A percentile compares a stretch with the other conserved stretches of the same genome.
phyloP scores from a whole-genome alignment of 2,888 invertebrate genomes.

The Proisotoma minuta region DNA sequence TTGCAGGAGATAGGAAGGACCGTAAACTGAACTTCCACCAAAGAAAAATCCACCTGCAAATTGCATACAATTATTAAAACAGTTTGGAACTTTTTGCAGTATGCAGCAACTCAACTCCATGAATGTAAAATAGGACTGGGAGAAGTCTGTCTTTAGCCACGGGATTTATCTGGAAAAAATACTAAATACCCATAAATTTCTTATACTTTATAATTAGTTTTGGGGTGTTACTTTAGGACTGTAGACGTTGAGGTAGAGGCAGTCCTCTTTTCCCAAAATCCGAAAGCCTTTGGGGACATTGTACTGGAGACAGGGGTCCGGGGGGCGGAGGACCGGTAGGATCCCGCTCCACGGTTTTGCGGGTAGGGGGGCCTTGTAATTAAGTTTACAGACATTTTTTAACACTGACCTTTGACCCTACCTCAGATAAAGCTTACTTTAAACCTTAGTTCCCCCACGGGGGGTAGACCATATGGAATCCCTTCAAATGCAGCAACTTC shows the following conservation, averaged over 20 bases:
- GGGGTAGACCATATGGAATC: constrained; percentile 36
- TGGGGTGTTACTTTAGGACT: constrained; percentile 22
- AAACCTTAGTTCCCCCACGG: constrained; percentile 30
- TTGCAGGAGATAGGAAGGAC: constrained; percentile 36
- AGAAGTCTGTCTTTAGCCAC: no score
- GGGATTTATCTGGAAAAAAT: no score
- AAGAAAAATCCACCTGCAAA: constrained; percentile 28
- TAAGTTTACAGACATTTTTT: no score
- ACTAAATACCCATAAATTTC: no score
- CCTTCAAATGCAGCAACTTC: constrained; percentile 35
- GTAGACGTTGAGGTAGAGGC: constrained; percentile 32
- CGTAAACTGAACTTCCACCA: constrained; percentile 22
- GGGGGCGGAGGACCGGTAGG: constrained; percentile 26
- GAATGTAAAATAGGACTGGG: no score
- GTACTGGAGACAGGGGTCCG: constrained; percentile 34
- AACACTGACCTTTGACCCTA: no score
- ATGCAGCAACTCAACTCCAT: no score
- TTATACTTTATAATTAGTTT: no score
- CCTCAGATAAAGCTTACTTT: constrained; percentile 29
- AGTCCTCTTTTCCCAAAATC: constrained; percentile 35
- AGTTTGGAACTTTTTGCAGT: no score
- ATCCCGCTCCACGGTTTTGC: constrained; percentile 34
- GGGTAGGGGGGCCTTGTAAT: constrained; percentile 31
- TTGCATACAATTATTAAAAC: no score
- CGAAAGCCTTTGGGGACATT: constrained; percentile 33